Evolutionary conservation across 2,797 vertebrate species (phyloP).

Genomic region (Meriones psammophilus): DNA sequence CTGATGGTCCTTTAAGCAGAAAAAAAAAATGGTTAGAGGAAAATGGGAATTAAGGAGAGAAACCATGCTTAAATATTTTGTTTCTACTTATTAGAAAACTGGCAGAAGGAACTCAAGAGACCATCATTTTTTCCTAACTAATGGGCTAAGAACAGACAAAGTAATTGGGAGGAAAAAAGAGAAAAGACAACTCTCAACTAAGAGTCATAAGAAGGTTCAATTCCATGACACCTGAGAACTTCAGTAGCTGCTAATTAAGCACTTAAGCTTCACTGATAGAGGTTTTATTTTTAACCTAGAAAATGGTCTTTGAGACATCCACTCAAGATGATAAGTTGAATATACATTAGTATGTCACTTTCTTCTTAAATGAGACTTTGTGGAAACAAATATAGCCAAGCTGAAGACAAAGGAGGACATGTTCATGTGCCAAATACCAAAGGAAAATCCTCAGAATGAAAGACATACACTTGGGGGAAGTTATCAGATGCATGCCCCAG

Average conservation of each 20-base stretch:
- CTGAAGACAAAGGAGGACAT: slow-evolving; percentile 12
- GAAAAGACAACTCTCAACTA: background rate
- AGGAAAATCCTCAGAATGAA: background rate
- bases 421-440: background rate
- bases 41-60: slow-evolving; percentile 32
- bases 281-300: too few species aligned
- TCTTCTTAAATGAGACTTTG: slow-evolving; percentile 38
- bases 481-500: rapidly evolving
- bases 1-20: background rate
- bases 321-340: slow-evolving; percentile 20
- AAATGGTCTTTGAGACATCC: background rate
- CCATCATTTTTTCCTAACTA: slow-evolving; percentile 24
- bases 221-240: background rate
- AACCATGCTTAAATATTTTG: background rate
- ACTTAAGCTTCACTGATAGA: background rate
- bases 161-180: background rate
- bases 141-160: background rate
- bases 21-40: background rate
- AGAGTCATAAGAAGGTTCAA: background rate
- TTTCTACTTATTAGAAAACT: background rate
- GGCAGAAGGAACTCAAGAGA: slow-evolving; percentile 27
- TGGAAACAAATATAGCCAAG: background rate
- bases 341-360: background rate
- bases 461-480: background rate
- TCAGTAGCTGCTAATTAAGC: background rate